A percentile compares a stretch with the other conserved stretches of the same genome.
These are phyloP conservation scores for Argya squamiceps DNA, from an alignment of 2,797 vertebrate species.

Conservation along the genomic window DNA sequence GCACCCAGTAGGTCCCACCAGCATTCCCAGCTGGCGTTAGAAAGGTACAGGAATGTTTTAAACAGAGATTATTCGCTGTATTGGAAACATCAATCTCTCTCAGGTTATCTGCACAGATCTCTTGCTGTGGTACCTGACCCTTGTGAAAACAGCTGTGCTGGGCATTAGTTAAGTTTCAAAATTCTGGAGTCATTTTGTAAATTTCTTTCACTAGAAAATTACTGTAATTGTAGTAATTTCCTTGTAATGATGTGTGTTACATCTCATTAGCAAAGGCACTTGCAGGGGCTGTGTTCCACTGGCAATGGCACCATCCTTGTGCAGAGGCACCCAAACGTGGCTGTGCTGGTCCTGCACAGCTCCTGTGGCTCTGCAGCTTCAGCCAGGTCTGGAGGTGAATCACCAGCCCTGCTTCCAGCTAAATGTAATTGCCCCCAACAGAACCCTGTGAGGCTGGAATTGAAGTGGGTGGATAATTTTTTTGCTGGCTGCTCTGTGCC, in stretches of 20 bases:
- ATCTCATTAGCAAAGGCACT: background rate
- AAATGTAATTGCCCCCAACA: rapidly evolving
- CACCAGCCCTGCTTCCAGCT: background rate
- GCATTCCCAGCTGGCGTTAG: background rate
- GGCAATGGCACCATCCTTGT: rapidly evolving
- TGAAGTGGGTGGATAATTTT: background rate
- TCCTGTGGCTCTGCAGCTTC: background rate
- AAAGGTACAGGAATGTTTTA: background rate
- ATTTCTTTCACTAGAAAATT: background rate
- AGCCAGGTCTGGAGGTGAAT: background rate
- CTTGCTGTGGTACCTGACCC: background rate
- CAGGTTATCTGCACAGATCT: rapidly evolving
- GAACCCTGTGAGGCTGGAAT: too few species aligned
- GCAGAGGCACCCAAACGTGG: background rate
- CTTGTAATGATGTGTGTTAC: background rate
- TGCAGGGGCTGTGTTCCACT: background rate
- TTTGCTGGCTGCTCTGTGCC: background rate
- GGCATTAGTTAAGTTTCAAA: background rate
- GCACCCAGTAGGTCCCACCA: background rate
- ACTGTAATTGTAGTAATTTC: background rate
- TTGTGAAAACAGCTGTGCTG: background rate
- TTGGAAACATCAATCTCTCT: background rate
- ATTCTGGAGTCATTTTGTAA: background rate
- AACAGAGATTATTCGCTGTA: background rate
- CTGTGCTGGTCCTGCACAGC: background rate